phyloP scores from a whole-genome alignment of 1,140 invertebrate species.

The Drosophila paulistorum region DNA sequence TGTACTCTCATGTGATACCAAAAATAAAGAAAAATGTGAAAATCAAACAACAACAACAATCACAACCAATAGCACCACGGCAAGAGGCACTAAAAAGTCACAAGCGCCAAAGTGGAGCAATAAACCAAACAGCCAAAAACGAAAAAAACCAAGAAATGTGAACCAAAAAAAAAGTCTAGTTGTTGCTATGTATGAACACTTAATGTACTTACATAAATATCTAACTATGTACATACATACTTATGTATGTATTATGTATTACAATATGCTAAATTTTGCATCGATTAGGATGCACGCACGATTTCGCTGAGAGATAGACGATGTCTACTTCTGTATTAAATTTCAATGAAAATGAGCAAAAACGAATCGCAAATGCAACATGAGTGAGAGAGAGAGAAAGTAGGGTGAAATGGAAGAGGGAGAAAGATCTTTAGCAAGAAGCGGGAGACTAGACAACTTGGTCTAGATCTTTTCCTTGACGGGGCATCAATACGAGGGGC shows the following conservation, averaged over 20 bases:
- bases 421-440: background rate
- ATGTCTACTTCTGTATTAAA: slow-evolving; percentile 51
- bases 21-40: slow-evolving; percentile 81
- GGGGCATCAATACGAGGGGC: slow-evolving; percentile 19
- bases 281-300: slow-evolving; percentile 49
- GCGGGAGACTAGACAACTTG: slow-evolving; percentile 25
- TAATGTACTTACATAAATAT: background rate
- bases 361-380: slow-evolving; percentile 37
- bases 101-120: slow-evolving; percentile 79
- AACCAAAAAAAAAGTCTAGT: slow-evolving; percentile 21
- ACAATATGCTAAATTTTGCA: slow-evolving; percentile 25
- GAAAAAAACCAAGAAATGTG: slow-evolving; percentile 39
- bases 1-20: slow-evolving; percentile 78
- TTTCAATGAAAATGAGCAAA: slow-evolving; percentile 63
- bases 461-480: slow-evolving; percentile 40
- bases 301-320: slow-evolving; percentile 17
- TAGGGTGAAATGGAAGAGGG: slow-evolving; percentile 11
- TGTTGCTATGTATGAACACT: slow-evolving; percentile 45
- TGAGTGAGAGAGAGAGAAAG: slow-evolving; percentile 7
- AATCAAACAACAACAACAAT: slow-evolving; percentile 72
- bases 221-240: background rate
- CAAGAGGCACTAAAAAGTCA: slow-evolving; percentile 73
- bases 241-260: too few species aligned
- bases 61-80: slow-evolving; percentile 32
- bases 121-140: slow-evolving; percentile 67